Evolutionary conservation across 2,888 invertebrate species (phyloP).

Genomic region (Dusona sp.): DNA sequence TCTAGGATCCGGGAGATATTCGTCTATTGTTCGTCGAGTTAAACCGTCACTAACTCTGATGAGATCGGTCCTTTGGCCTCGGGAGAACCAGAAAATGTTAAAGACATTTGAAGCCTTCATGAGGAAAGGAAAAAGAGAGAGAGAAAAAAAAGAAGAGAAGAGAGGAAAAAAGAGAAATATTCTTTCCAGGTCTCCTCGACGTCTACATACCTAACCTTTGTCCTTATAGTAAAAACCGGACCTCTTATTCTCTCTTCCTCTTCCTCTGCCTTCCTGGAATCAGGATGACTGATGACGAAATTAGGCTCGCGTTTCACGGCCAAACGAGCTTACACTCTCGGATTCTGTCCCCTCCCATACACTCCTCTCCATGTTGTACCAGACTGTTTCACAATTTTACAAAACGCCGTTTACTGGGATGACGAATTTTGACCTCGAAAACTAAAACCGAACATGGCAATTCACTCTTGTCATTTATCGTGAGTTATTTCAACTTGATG

Average conservation of each 20-base stretch:
- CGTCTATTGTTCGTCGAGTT: constrained; percentile 74
- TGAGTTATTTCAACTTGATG: neutral
- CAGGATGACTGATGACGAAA: constrained; percentile 76
- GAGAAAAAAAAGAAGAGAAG: constrained; percentile 16
- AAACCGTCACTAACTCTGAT: constrained; percentile 78
- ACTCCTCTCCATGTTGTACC: neutral
- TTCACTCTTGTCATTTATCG: neutral
- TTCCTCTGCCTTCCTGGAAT: constrained; percentile 69
- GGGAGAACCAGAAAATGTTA: constrained; percentile 34
- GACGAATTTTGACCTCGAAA: constrained; percentile 23
- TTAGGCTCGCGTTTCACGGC: constrained; percentile 69
- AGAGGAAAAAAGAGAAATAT: constrained; percentile 9
- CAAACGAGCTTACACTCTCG: constrained; percentile 57
- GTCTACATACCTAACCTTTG: constrained; percentile 46
- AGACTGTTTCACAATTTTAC: constrained; percentile 24
- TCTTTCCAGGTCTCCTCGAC: neutral
- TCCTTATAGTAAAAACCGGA: constrained; percentile 2
- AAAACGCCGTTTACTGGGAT: constrained; percentile 29
- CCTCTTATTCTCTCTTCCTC: constrained; percentile 5
- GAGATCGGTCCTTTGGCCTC: constrained; percentile 73
- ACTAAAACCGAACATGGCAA: neutral
- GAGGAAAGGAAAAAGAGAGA: neutral
- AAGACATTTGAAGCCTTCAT: constrained; percentile 33
- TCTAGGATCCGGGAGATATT: constrained; percentile 36
- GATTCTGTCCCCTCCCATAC: constrained; percentile 5